Base-by-base conservation (phyloP, 2,888 invertebrate genomes). In the Tetramorium bicarinatum region DNA sequence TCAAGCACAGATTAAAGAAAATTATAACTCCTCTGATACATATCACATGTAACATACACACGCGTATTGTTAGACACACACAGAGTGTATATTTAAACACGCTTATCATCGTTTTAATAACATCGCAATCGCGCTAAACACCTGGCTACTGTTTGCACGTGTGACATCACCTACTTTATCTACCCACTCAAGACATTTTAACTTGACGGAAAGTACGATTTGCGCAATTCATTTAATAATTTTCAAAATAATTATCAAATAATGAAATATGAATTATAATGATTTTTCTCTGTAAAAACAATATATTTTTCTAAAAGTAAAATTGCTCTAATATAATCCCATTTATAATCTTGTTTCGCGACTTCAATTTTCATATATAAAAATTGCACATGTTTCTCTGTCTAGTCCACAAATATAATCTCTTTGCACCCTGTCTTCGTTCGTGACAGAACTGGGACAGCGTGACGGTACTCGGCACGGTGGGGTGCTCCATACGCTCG, bases 391-490 rank as follows among this genome's bases (percentile, higher is more conserved):
- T 80, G 59, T n/a, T 59, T 80, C 47, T 44, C 44, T 61, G 59
- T 71, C 79, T 79, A 44, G 67, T 77, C n/a, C 44, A 80, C 47
- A 80, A 79, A 80, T 72, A 80, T 59, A 80, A 80, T 80, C 74
- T 18, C 18, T 59, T 79, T 34, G 47, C 59, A 8, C 47, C 34
- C 59, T 72, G 79, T 59, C 74, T 80, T 80, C 79, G 56, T 79
- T 79, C 13, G 21, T 80, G 79, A 80, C 74, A 80, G 79, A 80
- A 80, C 38, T 72, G 34, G 74, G 74, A 72, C 79, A 80, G 25
- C 56, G 47, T 80, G 74, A 80, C 74, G 59, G 47, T 80, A 72
- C 74, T 72, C 79, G 44, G 54, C 15, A n/a, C 44, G 21, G 79
- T 8, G 34, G 13, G 18, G 3, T 80, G 34, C 34, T 80, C 59